Conservation (phyloP, 2,113 vertebrate species). For the Uropsilus gracilis region DNA sequence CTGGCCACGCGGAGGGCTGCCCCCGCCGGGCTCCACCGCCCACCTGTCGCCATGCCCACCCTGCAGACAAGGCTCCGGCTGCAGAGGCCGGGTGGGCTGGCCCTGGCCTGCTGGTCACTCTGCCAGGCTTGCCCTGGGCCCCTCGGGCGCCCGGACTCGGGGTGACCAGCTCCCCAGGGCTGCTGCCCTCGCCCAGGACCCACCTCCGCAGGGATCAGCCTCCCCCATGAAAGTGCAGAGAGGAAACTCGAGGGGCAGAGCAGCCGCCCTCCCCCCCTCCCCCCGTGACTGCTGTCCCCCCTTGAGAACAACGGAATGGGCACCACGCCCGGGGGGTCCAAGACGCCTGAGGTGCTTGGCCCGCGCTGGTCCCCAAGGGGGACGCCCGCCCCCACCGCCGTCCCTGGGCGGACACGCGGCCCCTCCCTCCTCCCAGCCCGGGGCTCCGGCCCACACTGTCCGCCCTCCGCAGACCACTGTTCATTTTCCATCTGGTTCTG, state of each 20-base stretch:
- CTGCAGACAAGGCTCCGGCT: neutral
- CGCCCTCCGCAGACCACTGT: neutral
- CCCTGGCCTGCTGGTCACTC: too few species aligned
- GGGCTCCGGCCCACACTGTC: neutral
- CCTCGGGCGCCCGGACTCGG: neutral
- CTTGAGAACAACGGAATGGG: neutral
- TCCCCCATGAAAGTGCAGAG: neutral
- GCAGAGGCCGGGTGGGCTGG: neutral
- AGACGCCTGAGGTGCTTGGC: neutral
- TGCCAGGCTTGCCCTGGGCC: neutral
- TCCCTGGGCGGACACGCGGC: neutral
- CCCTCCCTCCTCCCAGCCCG: neutral
- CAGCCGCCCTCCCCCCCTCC: neutral
- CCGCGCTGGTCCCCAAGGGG: neutral
- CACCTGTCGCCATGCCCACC: neutral
- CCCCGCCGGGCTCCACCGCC: accelerated
- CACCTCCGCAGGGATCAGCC: too few species aligned
- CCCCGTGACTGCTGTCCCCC: too few species aligned
- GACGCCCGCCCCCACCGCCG: neutral
- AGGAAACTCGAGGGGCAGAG: too few species aligned
- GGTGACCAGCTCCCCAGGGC: neutral
- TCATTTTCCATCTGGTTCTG: constrained; percentile 17
- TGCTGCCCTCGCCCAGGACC: neutral
- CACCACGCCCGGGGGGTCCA: neutral
- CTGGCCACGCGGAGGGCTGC: accelerated